Evolutionary conservation across 2,888 invertebrate species (phyloP), one percentile per base, ranked within the genome.

Genomic region (Drosophila macrothrix): DNA sequence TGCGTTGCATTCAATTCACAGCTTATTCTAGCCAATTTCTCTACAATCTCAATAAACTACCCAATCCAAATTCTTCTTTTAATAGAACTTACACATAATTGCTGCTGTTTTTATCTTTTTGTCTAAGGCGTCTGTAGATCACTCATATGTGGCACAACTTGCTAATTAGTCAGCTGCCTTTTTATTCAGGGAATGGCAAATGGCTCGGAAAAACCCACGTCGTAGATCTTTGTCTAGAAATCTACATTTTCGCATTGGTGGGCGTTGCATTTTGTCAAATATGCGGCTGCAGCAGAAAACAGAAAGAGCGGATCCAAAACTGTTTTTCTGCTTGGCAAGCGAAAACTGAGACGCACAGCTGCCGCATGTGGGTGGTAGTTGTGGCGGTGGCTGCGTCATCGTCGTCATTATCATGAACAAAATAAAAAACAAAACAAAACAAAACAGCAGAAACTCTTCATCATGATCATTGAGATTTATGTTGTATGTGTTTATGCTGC

Each of bases 221-320:
- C 19, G 10, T 46, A 50, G 61, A 78, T 63, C 60, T 63, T 41
- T 46, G 53, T 54, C 29, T 41, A 63, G 49, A 54, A 78, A 81
- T 81, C 78, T 66, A 63, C 73, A 81, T 73, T 68, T 78, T 73
- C 29, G 58, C 61, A 9, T 39, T 69, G 84, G 90, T 85, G 81
- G 88, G 73, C 86, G 81, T 60, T 67, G 88, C 70, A 84, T 84
- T 84, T 84, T 89, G 82, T 82, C 80, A 84, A 87, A 76, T 78
- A 49, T 46, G 46, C 46, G 35, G 65, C 43, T 25, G 46, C 25
- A 31, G 65, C 49, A 65, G 69, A 29, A 54, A 60, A 35, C 35
- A 29, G 25, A 53, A 53, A 43, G 41, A 37, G 46, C 46, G 46
- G 25, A 25, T 46, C 16, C 22, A 16, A 28, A 41, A 56, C 28